Evolutionary conservation across 1,140 invertebrate genomes (phyloP).

Genomic region (Neodiprion virginianus): DNA sequence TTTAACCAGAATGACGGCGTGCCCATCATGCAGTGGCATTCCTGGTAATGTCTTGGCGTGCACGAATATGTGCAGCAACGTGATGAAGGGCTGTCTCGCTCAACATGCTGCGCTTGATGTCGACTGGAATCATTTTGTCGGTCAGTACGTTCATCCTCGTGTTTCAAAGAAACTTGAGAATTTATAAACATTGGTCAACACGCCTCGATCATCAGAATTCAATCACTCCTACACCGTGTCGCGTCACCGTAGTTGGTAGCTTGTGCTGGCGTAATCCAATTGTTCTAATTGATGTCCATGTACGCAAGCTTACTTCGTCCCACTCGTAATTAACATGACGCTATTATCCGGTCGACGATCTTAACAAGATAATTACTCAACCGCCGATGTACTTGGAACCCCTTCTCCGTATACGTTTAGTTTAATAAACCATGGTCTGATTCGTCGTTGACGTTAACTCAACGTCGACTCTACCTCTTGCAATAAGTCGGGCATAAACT

Average conservation of each 20-base stretch:
- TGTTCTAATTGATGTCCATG: neutral
- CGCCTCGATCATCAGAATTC: slow-evolving; percentile 20
- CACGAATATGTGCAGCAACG: slow-evolving; percentile 87
- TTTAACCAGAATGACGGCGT: slow-evolving; percentile 85
- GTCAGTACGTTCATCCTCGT: slow-evolving; percentile 64
- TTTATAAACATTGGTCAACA: neutral
- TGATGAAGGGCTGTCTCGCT: slow-evolving; percentile 88
- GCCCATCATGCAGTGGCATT: slow-evolving; percentile 82
- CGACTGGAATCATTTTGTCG: slow-evolving; percentile 92
- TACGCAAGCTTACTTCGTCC: too few species aligned
- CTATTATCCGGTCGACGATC: too few species aligned
- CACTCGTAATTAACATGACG: too few species aligned
- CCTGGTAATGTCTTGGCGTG: slow-evolving; percentile 76
- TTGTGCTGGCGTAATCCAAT: neutral
- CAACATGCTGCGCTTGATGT: slow-evolving; percentile 83
- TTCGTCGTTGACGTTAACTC: neutral
- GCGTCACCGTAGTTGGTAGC: too few species aligned
- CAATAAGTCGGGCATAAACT: neutral
- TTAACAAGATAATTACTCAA: too few species aligned
- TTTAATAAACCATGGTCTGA: neutral
- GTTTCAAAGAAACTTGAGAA: slow-evolving; percentile 13
- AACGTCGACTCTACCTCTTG: neutral
- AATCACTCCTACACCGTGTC: neutral
- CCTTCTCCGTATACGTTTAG: neutral
- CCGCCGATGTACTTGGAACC: too few species aligned